Evolutionary conservation across 1,140 invertebrate genomes (phyloP).

Genomic region (Zelostemma sp.): DNA sequence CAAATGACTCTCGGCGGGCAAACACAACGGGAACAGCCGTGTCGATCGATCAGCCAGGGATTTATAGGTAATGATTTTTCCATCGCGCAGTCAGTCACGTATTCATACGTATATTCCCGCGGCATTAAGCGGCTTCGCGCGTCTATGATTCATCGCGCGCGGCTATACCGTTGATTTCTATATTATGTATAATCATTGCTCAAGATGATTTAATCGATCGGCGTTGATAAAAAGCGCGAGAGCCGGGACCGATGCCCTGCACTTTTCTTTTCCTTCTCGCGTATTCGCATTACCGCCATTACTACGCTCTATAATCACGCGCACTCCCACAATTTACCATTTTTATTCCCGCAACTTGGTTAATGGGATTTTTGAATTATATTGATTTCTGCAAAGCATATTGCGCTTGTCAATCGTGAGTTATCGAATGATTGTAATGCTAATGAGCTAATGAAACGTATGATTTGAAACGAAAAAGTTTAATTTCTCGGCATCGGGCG

Average conservation of each 20-base stretch:
- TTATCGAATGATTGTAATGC: conserved; percentile 1
- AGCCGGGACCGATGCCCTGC: conserved; percentile 20
- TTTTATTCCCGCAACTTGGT: no score
- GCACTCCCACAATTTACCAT: no score
- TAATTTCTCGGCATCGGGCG: no score
- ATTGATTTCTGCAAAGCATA: no score
- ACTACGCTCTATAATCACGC: no score
- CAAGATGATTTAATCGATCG: conserved; percentile 46
- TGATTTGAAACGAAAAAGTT: no score
- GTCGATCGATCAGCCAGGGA: conserved; percentile 37
- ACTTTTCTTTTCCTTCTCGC: not conserved
- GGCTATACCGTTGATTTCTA: conserved; percentile 39
- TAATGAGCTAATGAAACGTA: not conserved
- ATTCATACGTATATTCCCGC: conserved; percentile 41
- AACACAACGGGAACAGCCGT: conserved; percentile 20
- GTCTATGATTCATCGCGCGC: conserved; percentile 41
- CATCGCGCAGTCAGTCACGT: conserved; percentile 43
- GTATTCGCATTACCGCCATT: not conserved
- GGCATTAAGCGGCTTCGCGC: conserved; percentile 32
- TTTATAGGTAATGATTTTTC: conserved; percentile 53
- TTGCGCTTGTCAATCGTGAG: not conserved
- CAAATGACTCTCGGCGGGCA: conserved; percentile 17
- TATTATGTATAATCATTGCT: conserved; percentile 53
- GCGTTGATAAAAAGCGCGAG: no score
- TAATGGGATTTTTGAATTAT: no score